Evolutionary conservation across 2,888 invertebrate genomes (phyloP), one percentile per base, ranked within the genome.

Genomic region (Leptopilina syphax): DNA sequence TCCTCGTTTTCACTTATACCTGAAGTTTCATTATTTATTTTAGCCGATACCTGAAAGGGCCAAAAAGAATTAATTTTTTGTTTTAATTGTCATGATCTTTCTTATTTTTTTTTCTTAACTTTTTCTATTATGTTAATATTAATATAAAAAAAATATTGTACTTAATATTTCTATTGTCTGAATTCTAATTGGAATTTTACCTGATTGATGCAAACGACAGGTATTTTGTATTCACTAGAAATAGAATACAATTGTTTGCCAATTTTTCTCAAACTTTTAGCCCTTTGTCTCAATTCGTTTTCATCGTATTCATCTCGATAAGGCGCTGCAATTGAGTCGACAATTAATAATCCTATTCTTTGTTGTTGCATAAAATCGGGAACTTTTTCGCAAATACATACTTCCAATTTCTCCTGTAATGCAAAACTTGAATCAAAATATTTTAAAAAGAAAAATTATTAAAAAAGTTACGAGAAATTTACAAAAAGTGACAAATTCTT

Each of bases 251-350:
- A 90, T 68, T 92, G 91, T 63, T 92, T 90, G 0, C 94, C 95
- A 83, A 96, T 90, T 79, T 91, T 91, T 79, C 94, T 92, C 86
- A 96, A 92, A 82, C 94, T 93, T 66, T 93, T 92, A 1, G 95
- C 94, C 85, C 95, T 92, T 85, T 93, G 91, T 65, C 90, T 89
- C 77, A 92, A 90, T 78, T 93, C 92, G n/a, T 92, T 91, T 77
- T 93, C 92, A 68, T 93, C 93, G 85, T 93, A 94, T 80, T 94
- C 94, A 78, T 91, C 91, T 54, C 95, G 93, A 90, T 95, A 96
- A 54, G 95, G 92, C 1, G 95, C 96, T 10, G 96, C 96, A 81
- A 96, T 94, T 0, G 96, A 96, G 90, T 96, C 96, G 24, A 96
- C 93, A 10, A 96, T 90, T 79, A 96, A 92, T 67, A 96, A 91